Conservation (phyloP, 2,797 vertebrate genomes). For the Hydrocynus forskahlii region DNA sequence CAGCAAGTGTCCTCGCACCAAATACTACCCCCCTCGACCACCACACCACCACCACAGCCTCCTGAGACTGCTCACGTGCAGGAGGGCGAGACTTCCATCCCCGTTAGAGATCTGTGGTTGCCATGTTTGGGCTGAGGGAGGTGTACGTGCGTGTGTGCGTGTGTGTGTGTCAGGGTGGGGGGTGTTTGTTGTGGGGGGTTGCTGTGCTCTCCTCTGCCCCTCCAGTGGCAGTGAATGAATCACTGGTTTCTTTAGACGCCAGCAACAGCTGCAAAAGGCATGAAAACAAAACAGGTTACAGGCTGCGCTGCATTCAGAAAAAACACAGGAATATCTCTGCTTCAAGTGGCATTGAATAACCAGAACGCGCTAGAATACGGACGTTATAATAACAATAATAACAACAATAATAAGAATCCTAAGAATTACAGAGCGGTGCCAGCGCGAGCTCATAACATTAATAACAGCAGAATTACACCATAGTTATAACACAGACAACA, state of each 20-base stretch:
- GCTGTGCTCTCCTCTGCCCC: conserved; percentile 56
- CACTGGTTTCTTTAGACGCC: conserved; percentile 68
- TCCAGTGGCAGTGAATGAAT: conserved; percentile 63
- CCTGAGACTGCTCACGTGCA: conserved; percentile 65
- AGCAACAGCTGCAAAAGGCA: conserved; percentile 68
- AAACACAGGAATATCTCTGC: background rate
- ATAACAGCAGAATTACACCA: no score
- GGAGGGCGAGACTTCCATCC: conserved; percentile 62
- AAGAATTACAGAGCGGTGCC: no score
- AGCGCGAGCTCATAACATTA: no score
- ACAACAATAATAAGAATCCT: no score
- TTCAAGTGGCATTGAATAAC: background rate
- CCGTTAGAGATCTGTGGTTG: conserved; percentile 68
- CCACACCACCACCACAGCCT: background rate
- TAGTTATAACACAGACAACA: no score
- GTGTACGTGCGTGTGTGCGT: conserved; percentile 31
- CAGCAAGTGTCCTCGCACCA: background rate
- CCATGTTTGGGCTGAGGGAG: conserved; percentile 70
- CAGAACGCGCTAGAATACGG: background rate
- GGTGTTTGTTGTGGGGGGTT: conserved; percentile 2
- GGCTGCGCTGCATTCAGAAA: conserved; percentile 30
- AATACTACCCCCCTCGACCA: background rate
- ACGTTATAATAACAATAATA: background rate
- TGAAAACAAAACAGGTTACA: conserved; percentile 59
- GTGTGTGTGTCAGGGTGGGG: conserved; percentile 26